Base-by-base conservation (phyloP, 2,888 invertebrate genomes). In the Anodontia alba region DNA sequence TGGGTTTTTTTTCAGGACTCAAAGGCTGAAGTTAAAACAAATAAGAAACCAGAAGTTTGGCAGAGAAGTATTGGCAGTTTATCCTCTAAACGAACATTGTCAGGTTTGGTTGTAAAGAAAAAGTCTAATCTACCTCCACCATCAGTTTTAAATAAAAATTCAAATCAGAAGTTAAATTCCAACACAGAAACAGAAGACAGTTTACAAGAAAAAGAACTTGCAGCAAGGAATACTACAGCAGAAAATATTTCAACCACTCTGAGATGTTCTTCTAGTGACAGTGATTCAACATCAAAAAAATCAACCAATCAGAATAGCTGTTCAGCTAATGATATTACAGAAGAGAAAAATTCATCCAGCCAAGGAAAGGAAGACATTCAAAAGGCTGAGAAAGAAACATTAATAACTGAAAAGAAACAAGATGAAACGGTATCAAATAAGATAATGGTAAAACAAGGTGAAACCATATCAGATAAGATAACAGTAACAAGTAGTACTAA, bases 31-130 rank as follows among this genome's bases (percentile, higher is more conserved):
- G 66, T 62, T 12, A 78, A 70, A 38, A 26, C 76, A 3, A 57
- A 70, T 36, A 87, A 89, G 71, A 84, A 88, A 29, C 82, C 80
- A 38, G 83, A 86, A 72, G 77, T 83, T 0, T 92, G 92, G 92
- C 83, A 91, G 71, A 88, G 81, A 73, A 91, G 91, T 88, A 89
- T 92, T 15, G 92, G 91, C 0, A 75, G 88, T 23, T 80, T 91
- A 42, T 87, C 90, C 10, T 88, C 80, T 8, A 91, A 89, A 68
- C 74, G 81, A 1, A 82, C 83, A 54, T 81, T 91, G 26, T 80
- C 86, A 67, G 86, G 87, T n/a, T 84, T 92, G 3, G 91, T 92
- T 31, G 89, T 88, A 42, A 90, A 84, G 80, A 92, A 91, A 68
- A 84, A 83, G 70, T 42, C 46, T n/a, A 33, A 12, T 62, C 62